Base-by-base conservation (phyloP, 2,113 vertebrate species). In the Theropithecus gelada region DNA sequence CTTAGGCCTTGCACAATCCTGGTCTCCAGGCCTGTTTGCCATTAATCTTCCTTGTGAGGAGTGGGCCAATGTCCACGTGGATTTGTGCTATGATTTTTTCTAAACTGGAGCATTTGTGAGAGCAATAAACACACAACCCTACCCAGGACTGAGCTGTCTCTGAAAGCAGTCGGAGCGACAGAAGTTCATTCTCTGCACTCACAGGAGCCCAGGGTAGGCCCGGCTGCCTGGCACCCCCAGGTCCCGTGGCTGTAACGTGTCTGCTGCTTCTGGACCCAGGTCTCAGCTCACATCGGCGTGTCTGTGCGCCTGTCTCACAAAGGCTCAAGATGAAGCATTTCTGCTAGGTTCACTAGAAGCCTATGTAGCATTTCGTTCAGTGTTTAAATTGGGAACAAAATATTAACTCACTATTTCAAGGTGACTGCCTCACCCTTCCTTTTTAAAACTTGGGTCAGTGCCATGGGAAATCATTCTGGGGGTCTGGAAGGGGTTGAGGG, bases 281-380 rank as follows among this genome's bases (percentile, higher is more conserved):
- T 11, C 17, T 1, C 0, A 5, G 7, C 1, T 7, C 32, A 2
- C 35, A n/a, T 6, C 0, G 0, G 4, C 1, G 0, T 9, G 18
- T 55, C 25, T 64, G 78, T 40, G n/a, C 72, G 0, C 0, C 3
- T 2, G n/a, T 8, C 20, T 0, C 2, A 35, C 1, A 16, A 48
- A 40, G 20, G 22, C 3, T 2, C 55, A 9, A 14, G 10, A 8
- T 3, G 43, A 48, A 18, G 35, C 14, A 4, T 55, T 66, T 10
- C 50, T 18, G 27, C 25, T 1, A 10, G 3, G n/a, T 38, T 35
- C 22, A 22, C 25, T 16, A 1, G 12, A 22, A 18, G 1, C 12
- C 3, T 38, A 1, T 2, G 12, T 6, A 27, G 40, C 6, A 30
- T 89, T 89, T 35, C 4, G 9, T 2, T 88, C 68, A 6, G 38